Evolutionary conservation across 1,140 invertebrate species (phyloP), one percentile per base, ranked within the genome.

Genomic region (Drosophila prosaltans): DNA sequence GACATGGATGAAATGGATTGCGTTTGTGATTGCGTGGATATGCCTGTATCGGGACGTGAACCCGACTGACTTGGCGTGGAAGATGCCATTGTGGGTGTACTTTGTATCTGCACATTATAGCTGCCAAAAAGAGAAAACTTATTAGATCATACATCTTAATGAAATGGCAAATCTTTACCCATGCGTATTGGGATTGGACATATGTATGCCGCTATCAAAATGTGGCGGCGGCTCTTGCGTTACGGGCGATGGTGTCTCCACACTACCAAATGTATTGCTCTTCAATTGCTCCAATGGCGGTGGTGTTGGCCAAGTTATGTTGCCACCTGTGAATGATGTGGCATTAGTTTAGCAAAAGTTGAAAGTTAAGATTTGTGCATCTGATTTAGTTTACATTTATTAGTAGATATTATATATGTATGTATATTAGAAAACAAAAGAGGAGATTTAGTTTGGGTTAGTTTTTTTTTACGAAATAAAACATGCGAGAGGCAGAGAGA

Each of bases 131-230:
- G 10, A 60, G 10, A n/a, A 16, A 8, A 59, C 9, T 57, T 10
- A 24, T 28, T n/a, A 1, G 57, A 69, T 48, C 10, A 0, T 45
- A 0, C 0, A 58, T 7, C 7, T 9, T 1, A 6, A 5, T 0
- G 7, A 39, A 7, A 8, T 7, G 5, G 39, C 2, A 26, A 10
- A 9, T 10, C 8, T 76, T 82, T 60, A 92, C 89, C 91, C 91
- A 80, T 92, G 90, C 28, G 91, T 91, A 75, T 92, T 92, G 3
- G 91, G 91, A 89, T 92, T 92, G 26, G 90, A 91, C 36, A 80
- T 83, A 63, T 92, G 89, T 21, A 91, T 85, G 58, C 78, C 77
- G 65, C 78, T 88, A 57, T 91, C 91, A 21, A 74, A 90, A 24
- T 51, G 24, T 3, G 81, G 79, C 48, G 90, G 84, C 60, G 90